phyloP scores from a whole-genome alignment of 1,140 invertebrate genomes.

The Drosophila lacertosa region DNA sequence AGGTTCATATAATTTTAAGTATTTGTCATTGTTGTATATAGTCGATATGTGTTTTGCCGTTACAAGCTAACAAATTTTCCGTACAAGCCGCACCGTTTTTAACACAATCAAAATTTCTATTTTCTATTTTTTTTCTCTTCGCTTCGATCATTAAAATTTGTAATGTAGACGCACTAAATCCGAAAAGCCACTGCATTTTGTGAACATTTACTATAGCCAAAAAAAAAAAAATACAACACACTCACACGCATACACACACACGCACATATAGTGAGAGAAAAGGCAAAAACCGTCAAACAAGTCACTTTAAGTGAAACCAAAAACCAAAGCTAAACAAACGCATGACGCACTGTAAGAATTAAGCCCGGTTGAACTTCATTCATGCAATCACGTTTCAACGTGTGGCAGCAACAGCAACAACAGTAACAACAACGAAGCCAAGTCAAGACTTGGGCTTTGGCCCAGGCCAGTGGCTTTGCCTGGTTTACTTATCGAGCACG shows the following conservation, averaged over 20 bases:
- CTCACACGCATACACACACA: too few relatives aligned
- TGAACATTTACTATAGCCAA: too few relatives aligned
- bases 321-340: too few relatives aligned
- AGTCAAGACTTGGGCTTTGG: background rate
- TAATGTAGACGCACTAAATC: background rate
- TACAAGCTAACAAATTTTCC: background rate
- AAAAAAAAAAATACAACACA: background rate
- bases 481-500: constrained; percentile 16
- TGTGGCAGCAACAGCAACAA: background rate
- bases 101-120: constrained; percentile 1
- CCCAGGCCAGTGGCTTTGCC: background rate
- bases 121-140: background rate
- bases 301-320: too few relatives aligned
- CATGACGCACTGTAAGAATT: too few relatives aligned
- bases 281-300: too few relatives aligned
- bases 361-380: too few relatives aligned
- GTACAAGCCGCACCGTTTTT: background rate
- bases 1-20: constrained; percentile 1
- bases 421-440: background rate
- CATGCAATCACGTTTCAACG: too few relatives aligned
- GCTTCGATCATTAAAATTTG: background rate
- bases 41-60: constrained; percentile 12
- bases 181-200: background rate
- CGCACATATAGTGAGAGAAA: too few relatives aligned
- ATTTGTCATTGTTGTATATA: constrained; percentile 5